A percentile compares a stretch with the other conserved stretches of the same genome.
Evolutionary conservation across 2,797 vertebrate genomes (phyloP).

Genomic region (Hydrocynus forskahlii): DNA sequence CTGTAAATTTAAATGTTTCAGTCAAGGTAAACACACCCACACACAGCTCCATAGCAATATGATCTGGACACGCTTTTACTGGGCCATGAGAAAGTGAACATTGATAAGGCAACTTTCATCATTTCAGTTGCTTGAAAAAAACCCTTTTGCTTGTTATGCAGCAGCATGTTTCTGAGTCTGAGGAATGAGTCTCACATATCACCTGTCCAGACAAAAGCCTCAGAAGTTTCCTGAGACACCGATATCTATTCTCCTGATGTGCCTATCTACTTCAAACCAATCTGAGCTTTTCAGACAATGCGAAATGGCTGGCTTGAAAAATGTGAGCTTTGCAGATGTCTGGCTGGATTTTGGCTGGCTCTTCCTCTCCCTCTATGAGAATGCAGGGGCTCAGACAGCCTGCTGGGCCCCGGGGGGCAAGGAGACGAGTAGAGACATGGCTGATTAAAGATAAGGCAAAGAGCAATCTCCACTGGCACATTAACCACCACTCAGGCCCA

Average conservation of each 20-base stretch:
- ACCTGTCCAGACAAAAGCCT: conserved; percentile 1
- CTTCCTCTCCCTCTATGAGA: conserved; percentile 14
- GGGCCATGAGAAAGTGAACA: not conserved
- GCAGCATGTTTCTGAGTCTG: not conserved
- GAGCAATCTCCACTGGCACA: not conserved
- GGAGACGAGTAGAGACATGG: conserved; percentile 14
- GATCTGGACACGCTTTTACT: not conserved
- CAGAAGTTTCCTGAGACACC: not conserved
- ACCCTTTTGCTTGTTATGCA: conserved; percentile 3
- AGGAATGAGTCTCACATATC: conserved; percentile 15
- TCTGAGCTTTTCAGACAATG: conserved; percentile 21
- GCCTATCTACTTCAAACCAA: conserved; percentile 42
- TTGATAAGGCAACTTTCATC: not conserved
- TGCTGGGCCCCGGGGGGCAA: conserved; percentile 1
- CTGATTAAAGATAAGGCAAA: conserved; percentile 18
- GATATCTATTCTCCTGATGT: conserved; percentile 17
- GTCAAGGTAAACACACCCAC: not conserved
- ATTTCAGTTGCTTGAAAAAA: conserved; percentile 1
- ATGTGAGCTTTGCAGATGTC: conserved; percentile 27
- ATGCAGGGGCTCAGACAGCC: conserved; percentile 15
- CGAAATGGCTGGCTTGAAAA: conserved; percentile 3
- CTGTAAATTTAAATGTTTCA: not conserved
- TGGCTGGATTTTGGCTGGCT: conserved; percentile 30
- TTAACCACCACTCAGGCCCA: not conserved
- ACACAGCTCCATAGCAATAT: not conserved